phyloP scores from a whole-genome alignment of 2,797 vertebrate genomes.

The Alfaro cultratus region DNA sequence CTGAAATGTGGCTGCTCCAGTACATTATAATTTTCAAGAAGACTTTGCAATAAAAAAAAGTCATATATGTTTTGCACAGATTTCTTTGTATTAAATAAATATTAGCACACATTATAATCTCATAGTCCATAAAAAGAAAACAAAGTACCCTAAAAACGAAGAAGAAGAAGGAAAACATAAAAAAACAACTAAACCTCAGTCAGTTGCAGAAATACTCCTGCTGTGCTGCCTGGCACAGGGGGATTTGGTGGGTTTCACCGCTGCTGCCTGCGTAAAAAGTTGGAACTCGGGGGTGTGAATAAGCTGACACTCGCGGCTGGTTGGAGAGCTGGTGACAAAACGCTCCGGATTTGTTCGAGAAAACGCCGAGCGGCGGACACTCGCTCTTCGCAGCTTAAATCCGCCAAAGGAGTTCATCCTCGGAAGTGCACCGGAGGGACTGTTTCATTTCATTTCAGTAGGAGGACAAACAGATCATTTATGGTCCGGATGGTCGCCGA shows the following conservation, averaged over 20 bases:
- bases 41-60: not conserved
- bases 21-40: slow-evolving; percentile 2
- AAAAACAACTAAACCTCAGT: slow-evolving; percentile 6
- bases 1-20: slow-evolving; percentile 24
- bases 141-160: not conserved
- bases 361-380: slow-evolving; percentile 37
- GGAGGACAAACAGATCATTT: slow-evolving; percentile 42
- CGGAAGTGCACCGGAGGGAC: slow-evolving; percentile 36
- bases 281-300: slow-evolving; percentile 71
- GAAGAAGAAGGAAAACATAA: fast-evolving
- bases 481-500: slow-evolving; percentile 23
- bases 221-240: slow-evolving; percentile 60
- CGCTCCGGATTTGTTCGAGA: slow-evolving; percentile 48
- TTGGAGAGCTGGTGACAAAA: slow-evolving; percentile 62
- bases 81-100: not conserved
- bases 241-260: slow-evolving; percentile 56
- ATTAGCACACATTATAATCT: not conserved
- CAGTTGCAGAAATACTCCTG: slow-evolving; percentile 54
- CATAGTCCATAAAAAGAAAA: not conserved
- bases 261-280: slow-evolving; percentile 53
- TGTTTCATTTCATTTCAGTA: slow-evolving; percentile 10
- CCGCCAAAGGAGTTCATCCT: slow-evolving; percentile 45
- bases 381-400: slow-evolving; percentile 27
- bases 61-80: not conserved
- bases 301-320: slow-evolving; percentile 54